Evolutionary conservation across 2,113 vertebrate genomes (phyloP).

Genomic region (Peromyscus leucopus): DNA sequence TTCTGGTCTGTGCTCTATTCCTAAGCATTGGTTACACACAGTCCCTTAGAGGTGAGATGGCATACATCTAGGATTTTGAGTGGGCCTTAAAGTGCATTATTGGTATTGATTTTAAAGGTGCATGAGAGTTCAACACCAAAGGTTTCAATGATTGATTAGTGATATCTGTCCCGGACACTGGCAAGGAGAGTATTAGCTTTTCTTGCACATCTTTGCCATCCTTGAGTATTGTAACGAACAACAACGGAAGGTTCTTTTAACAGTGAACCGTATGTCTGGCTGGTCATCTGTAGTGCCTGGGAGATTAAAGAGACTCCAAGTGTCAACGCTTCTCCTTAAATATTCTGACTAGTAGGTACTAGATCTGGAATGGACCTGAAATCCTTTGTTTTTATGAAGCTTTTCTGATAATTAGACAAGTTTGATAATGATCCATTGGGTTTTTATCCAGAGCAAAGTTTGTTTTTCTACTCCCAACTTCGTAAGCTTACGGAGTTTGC

Average conservation of each 20-base stretch:
- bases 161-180: background rate
- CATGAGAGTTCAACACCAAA: background rate
- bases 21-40: background rate
- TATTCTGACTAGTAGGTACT: background rate
- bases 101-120: background rate
- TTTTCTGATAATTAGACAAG: background rate
- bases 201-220: background rate
- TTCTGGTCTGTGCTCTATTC: constrained; percentile 6
- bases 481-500: background rate
- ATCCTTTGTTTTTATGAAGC: background rate
- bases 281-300: background rate
- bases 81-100: background rate
- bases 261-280: background rate
- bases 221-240: background rate
- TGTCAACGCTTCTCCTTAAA: background rate
- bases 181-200: background rate
- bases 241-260: background rate
- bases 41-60: background rate
- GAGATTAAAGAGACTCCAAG: background rate
- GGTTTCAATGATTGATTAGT: background rate
- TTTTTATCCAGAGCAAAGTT: background rate
- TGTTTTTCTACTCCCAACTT: constrained; percentile 22
- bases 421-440: background rate
- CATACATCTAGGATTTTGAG: background rate
- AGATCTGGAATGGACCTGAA: background rate